Conservation (phyloP, 2,888 invertebrate genomes). For the Ceramica pisi region DNA sequence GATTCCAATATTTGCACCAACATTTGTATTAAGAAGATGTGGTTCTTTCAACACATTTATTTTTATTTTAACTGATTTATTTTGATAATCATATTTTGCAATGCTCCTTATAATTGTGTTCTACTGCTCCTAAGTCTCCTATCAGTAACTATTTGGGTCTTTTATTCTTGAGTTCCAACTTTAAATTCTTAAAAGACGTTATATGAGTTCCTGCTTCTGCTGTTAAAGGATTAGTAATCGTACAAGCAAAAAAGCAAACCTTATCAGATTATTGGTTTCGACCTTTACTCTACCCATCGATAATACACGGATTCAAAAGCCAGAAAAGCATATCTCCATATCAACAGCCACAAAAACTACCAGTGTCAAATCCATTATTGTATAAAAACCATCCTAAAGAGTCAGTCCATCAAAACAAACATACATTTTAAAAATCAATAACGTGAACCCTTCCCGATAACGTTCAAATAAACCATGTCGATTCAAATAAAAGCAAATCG, state of each 20-base stretch:
- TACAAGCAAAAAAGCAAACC: not conserved
- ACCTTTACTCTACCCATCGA: not conserved
- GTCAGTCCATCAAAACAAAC: constrained; percentile 85
- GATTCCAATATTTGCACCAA: constrained; percentile 36
- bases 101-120: not conserved
- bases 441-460: constrained; percentile 84
- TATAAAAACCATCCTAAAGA: constrained; percentile 75
- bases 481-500: constrained; percentile 83
- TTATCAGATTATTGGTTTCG: constrained; percentile 6
- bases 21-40: constrained; percentile 34
- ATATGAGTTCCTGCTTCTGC: not conserved
- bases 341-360: constrained; percentile 46
- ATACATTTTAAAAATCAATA: constrained; percentile 87
- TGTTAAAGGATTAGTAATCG: not conserved
- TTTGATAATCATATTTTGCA: not conserved
- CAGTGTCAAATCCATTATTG: constrained; percentile 61
- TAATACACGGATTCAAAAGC: constrained; percentile 10
- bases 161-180: not conserved
- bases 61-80: not conserved
- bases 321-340: constrained; percentile 15
- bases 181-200: not conserved
- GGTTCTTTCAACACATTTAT: constrained; percentile 7
- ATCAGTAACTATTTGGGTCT: not conserved
- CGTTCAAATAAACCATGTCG: constrained; percentile 83
- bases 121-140: no score